Base-by-base conservation (phyloP, 2,113 vertebrate species). In the Paramormyrops kingsleyae region DNA sequence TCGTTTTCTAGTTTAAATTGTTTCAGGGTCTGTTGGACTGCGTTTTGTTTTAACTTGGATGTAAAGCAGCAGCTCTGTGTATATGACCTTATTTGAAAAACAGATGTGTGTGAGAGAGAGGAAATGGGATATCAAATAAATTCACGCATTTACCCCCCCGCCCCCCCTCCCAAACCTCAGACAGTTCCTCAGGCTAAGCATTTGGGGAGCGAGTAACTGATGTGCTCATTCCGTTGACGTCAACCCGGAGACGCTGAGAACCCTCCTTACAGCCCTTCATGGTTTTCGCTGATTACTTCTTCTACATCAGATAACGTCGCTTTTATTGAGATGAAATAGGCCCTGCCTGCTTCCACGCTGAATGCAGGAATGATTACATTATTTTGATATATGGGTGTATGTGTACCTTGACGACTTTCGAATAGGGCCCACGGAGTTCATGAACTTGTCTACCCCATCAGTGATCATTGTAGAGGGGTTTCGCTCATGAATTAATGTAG, bases 101-200 rank as follows among this genome's bases (percentile, higher is more conserved):
- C 90, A 92, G 87, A 90, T 93, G 91, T 52, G 90, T 59, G 85
- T 83, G 35, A 9, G 83, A 90, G 90, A 93, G 88, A 44, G 53
- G 89, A 92, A 93, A 92, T 91, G 88, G 90, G 90, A 87, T 91
- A 87, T 88, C 91, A 93, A 92, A 92, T 91, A 52, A 89, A 90
- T 90, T 91, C 91, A 90, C 21, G 83, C 86, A 52, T 92, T 91
- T 83, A 87, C 93, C 90, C 92, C 92, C 90, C 92, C 84, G 39
- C 74, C 9, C 87, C 83, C 19, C 27, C 91, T 42, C 89, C 39
- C 3, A 47, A 50, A 13, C 83, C 24, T 27, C 86, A 31, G 27
- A 42, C 53, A 42, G 24, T 12, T 90, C 88, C 87, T 90, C 13
- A 88, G 44, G 88, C 87, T 5, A 24, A 77, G 21, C 85, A 83